Evolutionary conservation across 2,888 invertebrate species (phyloP), one percentile per base, ranked within the genome.

Genomic region (Xanthostigma xanthostigma): DNA sequence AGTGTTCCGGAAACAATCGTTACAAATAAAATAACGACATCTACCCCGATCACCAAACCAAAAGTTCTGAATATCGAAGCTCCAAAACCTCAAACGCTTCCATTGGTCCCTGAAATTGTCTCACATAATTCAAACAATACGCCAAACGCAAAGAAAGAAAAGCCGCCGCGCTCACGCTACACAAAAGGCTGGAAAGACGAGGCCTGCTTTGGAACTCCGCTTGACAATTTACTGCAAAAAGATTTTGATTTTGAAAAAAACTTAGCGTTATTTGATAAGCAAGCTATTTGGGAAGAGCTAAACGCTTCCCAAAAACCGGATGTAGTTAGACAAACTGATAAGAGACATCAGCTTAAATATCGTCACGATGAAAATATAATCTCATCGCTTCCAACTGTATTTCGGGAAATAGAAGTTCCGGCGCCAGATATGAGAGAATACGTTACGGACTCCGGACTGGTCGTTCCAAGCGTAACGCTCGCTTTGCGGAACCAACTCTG

Each of bases 201-300:
- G 62, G 81, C 82, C 49, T 86, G 86, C 62, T 88, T 89, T 68
- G 87, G 84, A 34, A 76, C 76, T 6, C 79, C 82, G 40, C 69
- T 79, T 9, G 82, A 83, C 55, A 76, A 79, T 48, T 74, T 73
- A 46, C 68, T 75, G 54, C 73, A 69, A 55, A 75, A 83, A 62
- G 93, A 94, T 59, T 94, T 94, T 71, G 93, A 94, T 73, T 93
- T 94, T 73, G 93, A 94, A 64, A 90, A 89, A 54, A 94, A 93
- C 71, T 72, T 93, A 48, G 91, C 91, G 17, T 71, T 94, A 44
- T 94, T 94, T 68, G 84, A 93, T 68, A 93, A 93, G 68, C 70
- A 79, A 67, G 84, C 84, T 27, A 73, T 86, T 44, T 86, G 82
- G 78, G 78, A 85, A 59, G 78, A 84, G 64, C 76, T 86, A 44